These are phyloP conservation scores for Calameuta pallipes DNA, from an alignment of 2,888 invertebrate genomes.

Conservation along the genomic window DNA sequence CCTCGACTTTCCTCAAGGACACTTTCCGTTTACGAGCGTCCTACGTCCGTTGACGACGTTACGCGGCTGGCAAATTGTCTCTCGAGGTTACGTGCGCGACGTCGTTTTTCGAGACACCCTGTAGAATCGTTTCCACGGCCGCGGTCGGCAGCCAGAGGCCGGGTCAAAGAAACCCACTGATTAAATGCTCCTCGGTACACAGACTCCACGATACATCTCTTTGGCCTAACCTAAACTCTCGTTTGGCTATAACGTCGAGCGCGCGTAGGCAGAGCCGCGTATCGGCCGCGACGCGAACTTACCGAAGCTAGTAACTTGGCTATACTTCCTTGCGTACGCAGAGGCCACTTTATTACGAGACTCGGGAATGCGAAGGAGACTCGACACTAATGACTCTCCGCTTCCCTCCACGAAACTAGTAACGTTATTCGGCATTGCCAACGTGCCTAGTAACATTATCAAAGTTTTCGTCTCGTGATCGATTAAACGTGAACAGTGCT, in stretches of 20 bases:
- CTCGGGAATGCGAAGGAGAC: conserved; percentile 31
- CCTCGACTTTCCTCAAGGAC: not conserved
- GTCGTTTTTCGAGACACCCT: not conserved
- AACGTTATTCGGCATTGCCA: not conserved
- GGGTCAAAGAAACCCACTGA: conserved; percentile 26
- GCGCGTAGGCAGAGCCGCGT: not conserved
- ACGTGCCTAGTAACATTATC: not conserved
- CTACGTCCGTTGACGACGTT: not conserved
- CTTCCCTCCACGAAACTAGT: not conserved
- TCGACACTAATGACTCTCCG: conserved; percentile 32
- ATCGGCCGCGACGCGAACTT: not conserved
- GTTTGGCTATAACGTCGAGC: conserved; percentile 24
- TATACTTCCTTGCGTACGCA: not conserved
- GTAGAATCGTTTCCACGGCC: conserved; percentile 2
- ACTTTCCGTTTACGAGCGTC: not conserved
- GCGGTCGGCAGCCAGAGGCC: conserved; percentile 22
- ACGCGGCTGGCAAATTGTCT: not conserved
- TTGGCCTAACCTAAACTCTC: conserved; percentile 7
- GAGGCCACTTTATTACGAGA: conserved; percentile 31
- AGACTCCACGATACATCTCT: not conserved
- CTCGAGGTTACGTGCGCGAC: not conserved
- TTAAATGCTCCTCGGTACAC: conserved; percentile 22
- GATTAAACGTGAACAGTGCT: not conserved
- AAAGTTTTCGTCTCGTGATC: not conserved
- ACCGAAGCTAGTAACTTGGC: not conserved